These are phyloP conservation scores for Netelia fuscicornis DNA, from an alignment of 2,888 invertebrate species.

Conservation along the genomic window DNA sequence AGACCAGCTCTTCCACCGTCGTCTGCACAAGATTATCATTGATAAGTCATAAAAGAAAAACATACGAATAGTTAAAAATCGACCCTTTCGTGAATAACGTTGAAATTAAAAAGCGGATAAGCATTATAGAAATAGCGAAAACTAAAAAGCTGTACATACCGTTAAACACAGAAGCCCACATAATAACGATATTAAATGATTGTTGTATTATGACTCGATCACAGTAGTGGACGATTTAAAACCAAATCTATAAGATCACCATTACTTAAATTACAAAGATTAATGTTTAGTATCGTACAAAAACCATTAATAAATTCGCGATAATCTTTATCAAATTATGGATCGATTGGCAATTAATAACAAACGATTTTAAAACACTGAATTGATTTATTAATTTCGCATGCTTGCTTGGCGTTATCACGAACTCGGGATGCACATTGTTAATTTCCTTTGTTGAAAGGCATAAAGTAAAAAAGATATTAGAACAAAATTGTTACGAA, in stretches of 20 bases:
- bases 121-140: slow-evolving; percentile 38
- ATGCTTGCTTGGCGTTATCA: slow-evolving; percentile 11
- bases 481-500: slow-evolving; percentile 11
- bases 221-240: not conserved
- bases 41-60: not conserved
- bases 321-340: too few species aligned
- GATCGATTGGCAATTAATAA: not conserved
- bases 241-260: not conserved
- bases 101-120: slow-evolving; percentile 25
- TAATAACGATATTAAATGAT: slow-evolving; percentile 38
- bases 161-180: slow-evolving; percentile 42
- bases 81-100: not conserved
- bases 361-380: not conserved
- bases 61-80: not conserved
- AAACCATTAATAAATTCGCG: too few species aligned
- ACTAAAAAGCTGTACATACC: slow-evolving; percentile 50
- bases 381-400: not conserved
- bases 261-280: not conserved
- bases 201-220: slow-evolving; percentile 6
- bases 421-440: not conserved
- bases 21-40: slow-evolving; percentile 89
- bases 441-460: not conserved
- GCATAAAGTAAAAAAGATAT: slow-evolving; percentile 11
- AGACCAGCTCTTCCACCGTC: slow-evolving; percentile 94
- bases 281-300: not conserved